A percentile compares a stretch with the other conserved stretches of the same genome.
Conservation (phyloP, 2,797 vertebrate genomes). For the Sternarchorhynchus goeldii region DNA sequence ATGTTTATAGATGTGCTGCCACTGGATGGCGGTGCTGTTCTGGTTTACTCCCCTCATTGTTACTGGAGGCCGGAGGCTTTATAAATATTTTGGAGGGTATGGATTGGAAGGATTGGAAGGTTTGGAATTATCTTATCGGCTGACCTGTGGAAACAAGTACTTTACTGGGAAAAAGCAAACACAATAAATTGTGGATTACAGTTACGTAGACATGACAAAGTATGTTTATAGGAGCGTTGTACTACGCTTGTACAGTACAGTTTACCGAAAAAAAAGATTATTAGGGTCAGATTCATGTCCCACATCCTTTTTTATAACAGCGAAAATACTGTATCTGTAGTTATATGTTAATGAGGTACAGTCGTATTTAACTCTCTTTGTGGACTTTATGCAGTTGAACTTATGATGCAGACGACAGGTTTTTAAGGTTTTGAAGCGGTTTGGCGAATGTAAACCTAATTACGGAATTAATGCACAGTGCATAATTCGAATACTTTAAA, state of each 20-base stretch:
- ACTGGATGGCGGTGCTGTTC: conserved; percentile 67
- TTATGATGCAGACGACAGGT: not conserved
- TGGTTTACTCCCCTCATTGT: conserved; percentile 9
- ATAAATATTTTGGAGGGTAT: not conserved
- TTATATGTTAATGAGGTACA: not conserved
- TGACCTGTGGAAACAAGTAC: not conserved
- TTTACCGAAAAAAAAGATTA: not conserved
- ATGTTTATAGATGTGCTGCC: conserved; percentile 5
- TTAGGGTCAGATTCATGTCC: not conserved
- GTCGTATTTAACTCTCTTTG: not conserved
- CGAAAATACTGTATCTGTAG: not conserved
- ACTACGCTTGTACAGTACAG: not conserved
- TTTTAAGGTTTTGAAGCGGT: not conserved
- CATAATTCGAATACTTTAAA: conserved; percentile 17
- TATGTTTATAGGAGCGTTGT: not conserved
- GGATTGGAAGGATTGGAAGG: conserved; percentile 22
- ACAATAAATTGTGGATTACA: not conserved
- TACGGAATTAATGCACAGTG: not conserved
- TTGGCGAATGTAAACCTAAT: conserved; percentile 16
- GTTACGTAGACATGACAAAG: not conserved
- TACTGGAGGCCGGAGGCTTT: conserved; percentile 7
- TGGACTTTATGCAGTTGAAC: not conserved
- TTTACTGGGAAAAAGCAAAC: not conserved
- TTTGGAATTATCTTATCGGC: conserved; percentile 24
- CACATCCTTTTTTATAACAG: not conserved